Conservation (phyloP, 2,888 invertebrate genomes). For the Amorpha juglandis region DNA sequence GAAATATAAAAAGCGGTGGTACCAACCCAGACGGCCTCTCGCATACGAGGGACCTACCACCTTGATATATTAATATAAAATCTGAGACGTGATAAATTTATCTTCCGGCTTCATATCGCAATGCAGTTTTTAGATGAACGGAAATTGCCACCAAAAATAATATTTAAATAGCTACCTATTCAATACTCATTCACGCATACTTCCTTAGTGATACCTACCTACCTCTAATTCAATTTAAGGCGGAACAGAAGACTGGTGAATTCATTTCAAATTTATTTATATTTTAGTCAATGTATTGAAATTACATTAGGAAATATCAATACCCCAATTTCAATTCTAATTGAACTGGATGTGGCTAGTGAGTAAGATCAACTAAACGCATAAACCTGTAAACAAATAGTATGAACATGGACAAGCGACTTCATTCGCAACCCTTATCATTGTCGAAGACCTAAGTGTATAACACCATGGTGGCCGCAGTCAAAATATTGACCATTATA, state of each 20-base stretch:
- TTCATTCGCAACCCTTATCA: background rate
- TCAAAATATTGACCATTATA: background rate
- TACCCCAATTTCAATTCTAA: no score
- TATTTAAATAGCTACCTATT: no score
- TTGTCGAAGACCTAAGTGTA: background rate
- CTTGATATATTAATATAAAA: background rate
- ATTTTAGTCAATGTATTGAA: background rate
- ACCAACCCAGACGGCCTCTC: no score
- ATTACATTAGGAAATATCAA: background rate
- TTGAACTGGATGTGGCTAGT: background rate
- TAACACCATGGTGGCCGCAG: background rate
- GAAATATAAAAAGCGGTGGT: no score
- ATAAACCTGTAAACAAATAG: background rate
- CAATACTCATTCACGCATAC: background rate
- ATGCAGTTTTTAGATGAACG: no score
- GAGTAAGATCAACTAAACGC: background rate
- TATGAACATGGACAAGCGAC: slow-evolving; percentile 4
- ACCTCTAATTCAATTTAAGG: background rate
- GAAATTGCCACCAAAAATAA: no score
- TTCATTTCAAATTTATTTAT: background rate
- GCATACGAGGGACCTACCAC: no score
- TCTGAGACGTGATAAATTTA: background rate
- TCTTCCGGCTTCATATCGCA: background rate
- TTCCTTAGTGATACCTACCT: background rate
- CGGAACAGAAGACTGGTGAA: background rate